phyloP scores from a whole-genome alignment of 2,888 invertebrate genomes.

The Cinara cedri region DNA sequence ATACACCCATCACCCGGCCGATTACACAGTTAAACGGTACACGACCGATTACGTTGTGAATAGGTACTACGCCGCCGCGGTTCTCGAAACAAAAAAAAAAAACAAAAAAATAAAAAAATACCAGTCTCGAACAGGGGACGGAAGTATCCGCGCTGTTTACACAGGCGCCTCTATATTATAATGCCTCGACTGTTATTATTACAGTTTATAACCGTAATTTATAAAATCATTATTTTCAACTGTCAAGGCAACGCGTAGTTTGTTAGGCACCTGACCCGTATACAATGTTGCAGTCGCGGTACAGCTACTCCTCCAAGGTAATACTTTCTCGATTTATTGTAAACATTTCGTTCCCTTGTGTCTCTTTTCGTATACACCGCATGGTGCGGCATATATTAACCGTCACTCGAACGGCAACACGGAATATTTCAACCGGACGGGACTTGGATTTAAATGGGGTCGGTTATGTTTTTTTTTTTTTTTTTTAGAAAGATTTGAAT shows the following conservation, averaged over 20 bases:
- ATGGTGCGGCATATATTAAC: too few species aligned
- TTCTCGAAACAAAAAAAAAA: not conserved
- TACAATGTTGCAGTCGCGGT: too few species aligned
- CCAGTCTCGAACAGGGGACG: not conserved
- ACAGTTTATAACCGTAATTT: slow-evolving; percentile 8
- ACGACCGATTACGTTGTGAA: not conserved
- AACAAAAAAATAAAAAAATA: not conserved
- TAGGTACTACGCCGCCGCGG: too few species aligned
- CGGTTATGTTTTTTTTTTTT: too few species aligned
- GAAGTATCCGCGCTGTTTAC: not conserved
- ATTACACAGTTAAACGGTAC: not conserved
- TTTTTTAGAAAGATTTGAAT: too few species aligned
- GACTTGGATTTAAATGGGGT: too few species aligned
- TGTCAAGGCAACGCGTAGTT: slow-evolving; percentile 13
- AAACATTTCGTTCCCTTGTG: slow-evolving; percentile 16
- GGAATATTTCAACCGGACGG: too few species aligned
- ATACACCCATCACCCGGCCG: too few species aligned
- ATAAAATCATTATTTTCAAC: slow-evolving; percentile 28
- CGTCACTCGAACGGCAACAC: too few species aligned
- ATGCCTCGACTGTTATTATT: not conserved
- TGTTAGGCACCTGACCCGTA: too few species aligned
- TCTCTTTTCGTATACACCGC: not conserved
- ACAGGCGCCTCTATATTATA: too few species aligned
- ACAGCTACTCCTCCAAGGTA: slow-evolving; percentile 10
- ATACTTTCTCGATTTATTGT: slow-evolving; percentile 33